Evolutionary conservation across 2,113 vertebrate genomes (phyloP), one percentile per base, ranked within the genome.

Genomic region (Leucopsar rothschildi): DNA sequence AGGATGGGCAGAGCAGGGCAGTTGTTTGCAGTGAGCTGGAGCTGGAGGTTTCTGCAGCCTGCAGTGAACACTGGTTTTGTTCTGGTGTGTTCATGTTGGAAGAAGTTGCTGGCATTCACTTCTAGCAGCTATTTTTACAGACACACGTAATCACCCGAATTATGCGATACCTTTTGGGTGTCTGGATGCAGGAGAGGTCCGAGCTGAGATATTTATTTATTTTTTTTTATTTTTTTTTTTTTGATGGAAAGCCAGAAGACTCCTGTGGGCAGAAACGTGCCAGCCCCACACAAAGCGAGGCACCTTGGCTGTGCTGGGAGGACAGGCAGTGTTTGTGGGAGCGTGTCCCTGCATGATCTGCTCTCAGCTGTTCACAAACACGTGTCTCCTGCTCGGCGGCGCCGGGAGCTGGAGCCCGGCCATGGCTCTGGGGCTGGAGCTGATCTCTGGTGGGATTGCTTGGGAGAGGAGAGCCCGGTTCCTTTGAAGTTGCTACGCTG

Each of bases 91-190:
- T 95, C 60, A 56, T 8, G 37, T 86, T 96, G 95, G 94, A 93
- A 86, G 79, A 49, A 70, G 49, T 73, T 82, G 68, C 86, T 93
- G 95, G 86, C 44, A 0, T 88, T 93, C 17, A 10, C 82, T 84
- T 44, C 56, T 49, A 63, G 76, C 33, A 82, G 79, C 64, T 96
- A 78, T 96, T 97, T 96, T 95, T 84, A 60, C 85, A 92, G 82
- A 65, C 64, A 1, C 18, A 0, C 59, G 76, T 77, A 86, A 82
- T 92, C 85, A 76, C 86, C 85, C 1, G 0, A 25, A 92, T 55
- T 88, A 53, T 0, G 14, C 9, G 92, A 88, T 81, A 60, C 82
- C 53, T 80, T 68, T 21, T 37, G 81, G 88, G 86, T 71, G 75
- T 83, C 65, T 86, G 92, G 42, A 11, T 49, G 70, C 63, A 33